Conservation (phyloP, 2,888 invertebrate genomes). For the Watsonalla binaria region DNA sequence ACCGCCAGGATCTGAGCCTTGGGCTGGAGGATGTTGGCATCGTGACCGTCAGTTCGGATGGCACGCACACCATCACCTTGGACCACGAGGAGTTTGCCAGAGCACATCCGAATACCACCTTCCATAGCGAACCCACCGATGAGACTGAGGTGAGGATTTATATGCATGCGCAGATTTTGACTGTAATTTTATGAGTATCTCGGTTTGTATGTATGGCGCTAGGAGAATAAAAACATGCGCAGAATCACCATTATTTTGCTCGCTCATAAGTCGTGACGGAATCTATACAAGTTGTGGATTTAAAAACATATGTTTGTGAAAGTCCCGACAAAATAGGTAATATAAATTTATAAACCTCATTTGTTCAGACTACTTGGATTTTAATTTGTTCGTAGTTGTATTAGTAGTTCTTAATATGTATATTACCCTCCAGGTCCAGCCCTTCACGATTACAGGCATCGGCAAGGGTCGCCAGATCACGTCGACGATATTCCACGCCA, state of each 20-base stretch:
- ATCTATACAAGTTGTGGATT: too few species aligned
- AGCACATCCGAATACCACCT: constrained; percentile 72
- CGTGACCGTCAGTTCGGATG: constrained; percentile 64
- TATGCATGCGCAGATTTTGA: too few species aligned
- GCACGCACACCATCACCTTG: constrained; percentile 52
- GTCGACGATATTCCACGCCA: constrained; percentile 63
- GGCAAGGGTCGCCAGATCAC: constrained; percentile 59
- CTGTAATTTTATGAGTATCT: too few species aligned
- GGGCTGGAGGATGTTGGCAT: constrained; percentile 65
- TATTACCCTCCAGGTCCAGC: constrained; percentile 49
- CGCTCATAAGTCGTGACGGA: background rate
- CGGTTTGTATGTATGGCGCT: too few species aligned
- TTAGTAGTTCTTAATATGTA: too few species aligned
- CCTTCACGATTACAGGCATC: constrained; percentile 56
- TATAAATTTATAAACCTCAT: too few species aligned
- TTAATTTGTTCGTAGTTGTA: background rate
- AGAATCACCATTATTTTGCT: too few species aligned
- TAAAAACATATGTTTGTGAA: too few species aligned
- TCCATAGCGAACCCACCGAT: constrained; percentile 68
- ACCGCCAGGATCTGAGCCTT: constrained; percentile 41
- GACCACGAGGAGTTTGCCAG: constrained; percentile 73
- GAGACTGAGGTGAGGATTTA: constrained; percentile 46
- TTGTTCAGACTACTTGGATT: background rate
- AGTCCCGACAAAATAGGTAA: too few species aligned
- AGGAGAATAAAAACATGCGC: too few species aligned